Evolutionary conservation across 2,888 invertebrate species (phyloP), one percentile per base, ranked within the genome.

Genomic region (Colostygia pectinataria): DNA sequence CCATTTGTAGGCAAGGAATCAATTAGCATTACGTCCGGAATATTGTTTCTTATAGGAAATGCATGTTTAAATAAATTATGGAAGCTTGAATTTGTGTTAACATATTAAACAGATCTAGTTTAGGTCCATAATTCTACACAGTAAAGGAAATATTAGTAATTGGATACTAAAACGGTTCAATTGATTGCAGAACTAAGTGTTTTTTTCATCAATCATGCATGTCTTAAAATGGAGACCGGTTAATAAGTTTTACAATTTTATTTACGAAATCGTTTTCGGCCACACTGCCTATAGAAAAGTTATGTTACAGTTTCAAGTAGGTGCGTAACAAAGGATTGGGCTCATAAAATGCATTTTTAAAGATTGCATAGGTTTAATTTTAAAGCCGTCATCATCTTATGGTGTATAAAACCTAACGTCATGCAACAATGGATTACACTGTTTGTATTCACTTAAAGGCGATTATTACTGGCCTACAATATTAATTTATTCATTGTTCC

Each of bases 371-470:
- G 59, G 41, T 57, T 59, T 50, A 46, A 37, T 55, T 55, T 53
- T 48, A 51, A 20, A 48, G 49, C 53, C 57, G 47, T 62, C 66
- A 69, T 65, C 67, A 66, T 61, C 59, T 67, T 56, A 57, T 59
- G 59, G 57, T 57, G 59, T 61, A 70, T 65, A 68, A 71, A 72
- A 69, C 63, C 63, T 69, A 66, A 65, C 68, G 66, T 71, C 57
- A 57, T 37, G 50, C 57, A 67, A 71, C 72, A 72, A 69, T 68
- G 63, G 68, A 65, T 66, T 63, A 66, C 53, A 58, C 60, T 64
- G 64, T 68, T 57, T 65, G 63, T 71, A 69, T 65, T 68, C 64
- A 68, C 65, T 66, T 68, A 61, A 51, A 61, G 61, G 48, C 61
- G 66, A 72, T 75, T 73, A 74, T 64, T 62, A 59, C 61, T 57